These are phyloP conservation scores for Trichopria drosophilae DNA, from an alignment of 2,888 invertebrate species.

Conservation along the genomic window DNA sequence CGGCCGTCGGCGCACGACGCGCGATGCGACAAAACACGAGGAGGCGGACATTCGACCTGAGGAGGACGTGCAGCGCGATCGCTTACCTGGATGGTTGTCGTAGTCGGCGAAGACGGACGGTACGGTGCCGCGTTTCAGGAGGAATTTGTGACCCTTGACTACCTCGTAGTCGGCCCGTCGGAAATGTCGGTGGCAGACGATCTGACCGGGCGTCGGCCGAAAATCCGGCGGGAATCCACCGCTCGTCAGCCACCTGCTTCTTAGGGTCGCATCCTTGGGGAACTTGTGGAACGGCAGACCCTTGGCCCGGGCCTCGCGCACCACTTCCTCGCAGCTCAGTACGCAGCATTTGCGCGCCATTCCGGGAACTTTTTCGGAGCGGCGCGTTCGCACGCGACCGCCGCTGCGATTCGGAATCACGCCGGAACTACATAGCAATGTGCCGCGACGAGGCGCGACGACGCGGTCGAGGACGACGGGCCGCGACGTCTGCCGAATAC, in stretches of 20 bases:
- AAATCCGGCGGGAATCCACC: constrained; percentile 64
- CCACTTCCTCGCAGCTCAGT: constrained; percentile 66
- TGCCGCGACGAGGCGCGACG: too few species aligned
- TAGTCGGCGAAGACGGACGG: constrained; percentile 70
- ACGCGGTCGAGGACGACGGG: too few species aligned
- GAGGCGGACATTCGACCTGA: neutral
- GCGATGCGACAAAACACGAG: too few species aligned
- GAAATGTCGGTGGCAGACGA: constrained; percentile 78
- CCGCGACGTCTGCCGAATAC: too few species aligned
- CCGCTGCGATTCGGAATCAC: too few species aligned
- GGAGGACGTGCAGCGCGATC: too few species aligned
- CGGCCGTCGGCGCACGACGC: too few species aligned
- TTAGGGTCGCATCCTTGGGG: constrained; percentile 65
- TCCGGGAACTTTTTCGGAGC: too few species aligned
- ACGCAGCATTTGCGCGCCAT: constrained; percentile 71
- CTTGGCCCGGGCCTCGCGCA: constrained; percentile 65
- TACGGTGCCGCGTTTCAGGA: constrained; percentile 71
- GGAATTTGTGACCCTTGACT: constrained; percentile 71
- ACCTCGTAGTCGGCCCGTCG: constrained; percentile 72
- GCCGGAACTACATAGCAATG: too few species aligned
- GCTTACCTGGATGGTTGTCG: constrained; percentile 50
- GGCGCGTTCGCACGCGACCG: too few species aligned
- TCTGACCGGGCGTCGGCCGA: constrained; percentile 63
- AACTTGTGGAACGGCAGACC: constrained; percentile 78
- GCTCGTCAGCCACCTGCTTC: constrained; percentile 68